Evolutionary conservation across 2,113 vertebrate genomes (phyloP).

Genomic region (Aix galericulata): DNA sequence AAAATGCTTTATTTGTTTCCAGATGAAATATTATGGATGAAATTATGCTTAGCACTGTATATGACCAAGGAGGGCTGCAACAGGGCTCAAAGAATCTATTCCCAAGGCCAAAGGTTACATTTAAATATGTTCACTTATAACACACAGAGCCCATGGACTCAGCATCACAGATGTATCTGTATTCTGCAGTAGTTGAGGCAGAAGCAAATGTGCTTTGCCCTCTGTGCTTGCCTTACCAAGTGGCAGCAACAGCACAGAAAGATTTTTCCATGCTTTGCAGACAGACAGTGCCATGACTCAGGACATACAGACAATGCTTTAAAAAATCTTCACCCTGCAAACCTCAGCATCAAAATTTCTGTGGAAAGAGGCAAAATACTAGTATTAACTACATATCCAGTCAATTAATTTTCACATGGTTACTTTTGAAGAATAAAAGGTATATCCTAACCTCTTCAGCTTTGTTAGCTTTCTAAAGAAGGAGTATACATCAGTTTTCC

Average conservation of each 20-base stretch:
- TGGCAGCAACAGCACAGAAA: not conserved
- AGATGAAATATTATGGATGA: not conserved
- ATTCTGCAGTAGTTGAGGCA: not conserved
- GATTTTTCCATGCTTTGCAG: not conserved
- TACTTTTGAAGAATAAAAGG: not conserved
- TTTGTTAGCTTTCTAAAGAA: not conserved
- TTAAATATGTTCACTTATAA: not conserved
- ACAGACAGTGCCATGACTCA: not conserved
- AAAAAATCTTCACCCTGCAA: not conserved
- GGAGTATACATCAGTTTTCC: not conserved
- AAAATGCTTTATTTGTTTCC: not conserved
- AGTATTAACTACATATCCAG: not conserved
- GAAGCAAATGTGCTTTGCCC: not conserved
- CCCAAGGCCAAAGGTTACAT: not conserved
- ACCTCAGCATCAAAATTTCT: not conserved
- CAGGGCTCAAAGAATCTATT: not conserved
- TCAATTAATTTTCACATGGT: not conserved
- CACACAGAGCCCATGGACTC: not conserved
- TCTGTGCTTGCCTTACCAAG: not conserved
- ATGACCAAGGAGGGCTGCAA: not conserved
- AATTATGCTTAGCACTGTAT: not conserved
- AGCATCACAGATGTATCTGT: accelerated
- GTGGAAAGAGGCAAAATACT: not conserved
- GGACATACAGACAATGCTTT: not conserved
- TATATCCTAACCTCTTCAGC: not conserved